Evolutionary conservation across 2,888 invertebrate genomes (phyloP).

Genomic region (Parnassius glacialis): DNA sequence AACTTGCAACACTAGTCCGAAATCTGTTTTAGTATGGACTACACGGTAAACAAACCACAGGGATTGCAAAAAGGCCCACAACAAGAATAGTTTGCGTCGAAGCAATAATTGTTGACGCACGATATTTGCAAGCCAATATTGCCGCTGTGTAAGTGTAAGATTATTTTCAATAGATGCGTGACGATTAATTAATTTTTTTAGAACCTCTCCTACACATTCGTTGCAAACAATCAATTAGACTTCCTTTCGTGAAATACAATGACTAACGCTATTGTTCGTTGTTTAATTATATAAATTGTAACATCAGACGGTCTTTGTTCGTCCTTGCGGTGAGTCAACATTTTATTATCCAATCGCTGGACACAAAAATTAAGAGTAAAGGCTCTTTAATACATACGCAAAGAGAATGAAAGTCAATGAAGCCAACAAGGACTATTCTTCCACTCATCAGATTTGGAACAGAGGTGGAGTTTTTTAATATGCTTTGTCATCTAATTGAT

Average conservation of each 20-base stretch:
- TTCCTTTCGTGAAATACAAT: slow-evolving; percentile 34
- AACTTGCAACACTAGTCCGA: too few species aligned
- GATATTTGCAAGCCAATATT: too few species aligned
- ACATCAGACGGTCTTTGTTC: slow-evolving; percentile 44
- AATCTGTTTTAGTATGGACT: too few species aligned
- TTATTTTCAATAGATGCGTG: background rate
- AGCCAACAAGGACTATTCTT: too few species aligned
- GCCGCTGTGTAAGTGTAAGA: too few species aligned
- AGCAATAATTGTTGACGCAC: too few species aligned
- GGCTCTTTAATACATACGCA: slow-evolving; percentile 10
- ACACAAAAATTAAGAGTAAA: slow-evolving; percentile 17
- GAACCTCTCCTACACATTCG: slow-evolving; percentile 11
- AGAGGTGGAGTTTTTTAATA: too few species aligned
- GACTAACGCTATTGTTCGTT: slow-evolving; percentile 47
- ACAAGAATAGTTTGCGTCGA: too few species aligned
- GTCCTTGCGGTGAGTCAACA: slow-evolving; percentile 33
- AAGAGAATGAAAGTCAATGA: background rate
- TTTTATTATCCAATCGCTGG: slow-evolving; percentile 22
- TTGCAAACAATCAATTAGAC: slow-evolving; percentile 34
- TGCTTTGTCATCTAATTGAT: too few species aligned
- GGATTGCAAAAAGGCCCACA: too few species aligned
- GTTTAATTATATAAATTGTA: slow-evolving; percentile 52
- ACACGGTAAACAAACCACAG: too few species aligned
- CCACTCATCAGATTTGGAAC: too few species aligned
- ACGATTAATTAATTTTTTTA: slow-evolving; percentile 21